A percentile compares a stretch with the other conserved stretches of the same genome.
Evolutionary conservation across 2,888 invertebrate genomes (phyloP).

Genomic region (Erpobdella octoculata): DNA sequence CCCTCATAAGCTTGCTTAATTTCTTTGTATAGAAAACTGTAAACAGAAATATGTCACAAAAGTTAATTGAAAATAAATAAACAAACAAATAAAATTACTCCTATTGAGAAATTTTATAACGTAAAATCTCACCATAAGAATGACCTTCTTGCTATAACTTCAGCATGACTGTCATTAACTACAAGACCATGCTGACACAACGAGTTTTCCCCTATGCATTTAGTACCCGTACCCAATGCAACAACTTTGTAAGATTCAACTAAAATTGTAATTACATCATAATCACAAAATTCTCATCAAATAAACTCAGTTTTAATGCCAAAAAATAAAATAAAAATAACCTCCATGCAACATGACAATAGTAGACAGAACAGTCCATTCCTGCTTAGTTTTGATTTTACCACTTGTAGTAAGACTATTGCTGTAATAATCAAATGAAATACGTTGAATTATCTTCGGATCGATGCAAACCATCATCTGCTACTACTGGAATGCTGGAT

Average conservation of each 20-base stretch:
- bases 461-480: slow-evolving; percentile 1
- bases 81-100: background rate
- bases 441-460: slow-evolving; percentile 32
- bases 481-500: no score
- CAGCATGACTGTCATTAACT: slow-evolving; percentile 84
- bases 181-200: slow-evolving; percentile 55
- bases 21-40: slow-evolving; percentile 28
- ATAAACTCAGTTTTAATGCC: background rate
- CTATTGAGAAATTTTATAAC: no score
- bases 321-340: slow-evolving; percentile 17
- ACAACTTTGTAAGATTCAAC: slow-evolving; percentile 58
- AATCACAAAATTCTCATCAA: background rate
- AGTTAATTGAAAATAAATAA: background rate
- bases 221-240: slow-evolving; percentile 81
- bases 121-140: slow-evolving; percentile 61
- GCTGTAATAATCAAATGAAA: slow-evolving; percentile 33
- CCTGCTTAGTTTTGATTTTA: slow-evolving; percentile 63
- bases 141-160: slow-evolving; percentile 73
- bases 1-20: slow-evolving; percentile 17
- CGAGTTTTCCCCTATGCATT: slow-evolving; percentile 68
- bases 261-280: no score
- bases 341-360: slow-evolving; percentile 55
- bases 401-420: slow-evolving; percentile 60
- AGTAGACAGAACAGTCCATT: slow-evolving; percentile 78
- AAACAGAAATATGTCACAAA: background rate